Percentiles rank a stretch among this genome's conserved stretches.
These are phyloP conservation scores for Mizuhopecten yessoensis DNA, from an alignment of 1,140 invertebrate genomes.

Conservation along the genomic window DNA sequence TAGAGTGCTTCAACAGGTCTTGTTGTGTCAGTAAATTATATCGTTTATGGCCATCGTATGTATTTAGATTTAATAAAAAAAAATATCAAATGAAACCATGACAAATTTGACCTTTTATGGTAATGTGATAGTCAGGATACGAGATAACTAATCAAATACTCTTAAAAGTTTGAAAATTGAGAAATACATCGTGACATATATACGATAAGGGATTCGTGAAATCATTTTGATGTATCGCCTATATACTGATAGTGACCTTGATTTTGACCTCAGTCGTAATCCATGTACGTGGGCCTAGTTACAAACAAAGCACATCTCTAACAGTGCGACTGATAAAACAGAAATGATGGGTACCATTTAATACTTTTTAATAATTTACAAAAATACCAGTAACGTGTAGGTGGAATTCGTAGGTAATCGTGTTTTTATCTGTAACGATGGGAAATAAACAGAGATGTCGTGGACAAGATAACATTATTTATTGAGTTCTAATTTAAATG, in stretches of 20 bases:
- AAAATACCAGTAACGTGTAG: neutral
- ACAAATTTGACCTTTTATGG: constrained; percentile 24
- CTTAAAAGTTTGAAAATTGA: neutral
- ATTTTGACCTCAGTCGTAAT: neutral
- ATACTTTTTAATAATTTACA: neutral
- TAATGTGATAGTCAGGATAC: neutral
- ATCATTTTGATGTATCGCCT: neutral
- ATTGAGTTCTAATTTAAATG: neutral
- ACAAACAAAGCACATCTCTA: neutral
- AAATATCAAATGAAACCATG: neutral
- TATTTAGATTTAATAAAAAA: neutral
- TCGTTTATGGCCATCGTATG: neutral
- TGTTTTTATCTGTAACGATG: neutral
- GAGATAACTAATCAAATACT: neutral
- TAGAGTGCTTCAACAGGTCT: neutral
- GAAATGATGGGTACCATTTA: neutral
- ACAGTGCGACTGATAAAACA: neutral
- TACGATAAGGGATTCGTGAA: neutral
- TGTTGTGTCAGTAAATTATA: neutral
- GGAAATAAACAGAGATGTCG: neutral
- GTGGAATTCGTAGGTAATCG: neutral
- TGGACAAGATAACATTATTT: neutral
- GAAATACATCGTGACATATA: neutral
- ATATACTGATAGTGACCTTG: neutral
- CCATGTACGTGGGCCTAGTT: neutral